Base-by-base conservation (phyloP, 2,888 invertebrate species). In the Epiblema foenella region DNA sequence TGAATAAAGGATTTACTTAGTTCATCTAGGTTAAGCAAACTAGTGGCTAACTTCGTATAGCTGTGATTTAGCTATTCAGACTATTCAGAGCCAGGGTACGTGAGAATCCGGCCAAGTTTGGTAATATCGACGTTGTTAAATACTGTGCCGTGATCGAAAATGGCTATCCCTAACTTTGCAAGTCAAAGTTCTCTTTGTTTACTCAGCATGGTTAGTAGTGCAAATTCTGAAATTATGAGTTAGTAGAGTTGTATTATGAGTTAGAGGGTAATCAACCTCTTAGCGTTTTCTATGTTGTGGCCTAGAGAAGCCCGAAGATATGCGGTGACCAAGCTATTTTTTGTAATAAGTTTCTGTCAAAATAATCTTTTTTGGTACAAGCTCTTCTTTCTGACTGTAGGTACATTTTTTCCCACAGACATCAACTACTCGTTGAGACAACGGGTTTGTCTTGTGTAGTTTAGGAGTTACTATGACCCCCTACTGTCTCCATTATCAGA, bases 151-250 rank as follows among this genome's bases (percentile, higher is more conserved):
- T 60, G 60, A 68, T 60, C 54, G 60, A 42, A 60, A 60, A 33
- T 42, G 54, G 60, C n/a, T 18, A 17, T 15, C 42, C 24, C 29
- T 18, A 68, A 68, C 68, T 68, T 68, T 46, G 52, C 68, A 33
- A 49, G 15, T 18, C 52, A 54, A 54, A n/a, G 29, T 60, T 54
- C 52, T 42, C 54, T 60, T 42, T 60, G 39, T 18, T 60, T 54
- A 56, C 42, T 11, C 52, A 29, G 37, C 24, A 42, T 52, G 51
- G 33, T 42, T 52, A 17, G 54, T 37, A n/a, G n/a, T 20, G 58
- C 33, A 58, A 68, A 68, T 58, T 18, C 1, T 68, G 33, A 46
- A 60, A 52, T 68, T 24, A 39, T 54, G 17, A 10, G 24, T 3
- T 59, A 17, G 33, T 24, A 52, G n/a, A 10, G 9, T 51, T 17